Percentiles rank a stretch among this genome's conserved stretches.
Conservation (phyloP, 2,113 vertebrate genomes). For the Propithecus coquereli region DNA sequence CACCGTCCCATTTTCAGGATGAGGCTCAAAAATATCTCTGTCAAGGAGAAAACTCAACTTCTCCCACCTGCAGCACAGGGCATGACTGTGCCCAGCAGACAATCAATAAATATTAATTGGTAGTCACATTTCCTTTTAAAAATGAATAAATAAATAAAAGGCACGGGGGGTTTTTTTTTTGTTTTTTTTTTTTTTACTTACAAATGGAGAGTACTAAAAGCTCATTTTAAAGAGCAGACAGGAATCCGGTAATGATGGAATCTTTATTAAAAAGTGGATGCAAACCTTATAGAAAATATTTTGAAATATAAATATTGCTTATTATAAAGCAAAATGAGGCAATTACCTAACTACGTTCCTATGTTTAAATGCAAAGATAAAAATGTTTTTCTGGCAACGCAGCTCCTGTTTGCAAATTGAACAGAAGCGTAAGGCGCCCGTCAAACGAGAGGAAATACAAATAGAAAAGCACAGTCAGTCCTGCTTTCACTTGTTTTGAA, state of each 20-base stretch:
- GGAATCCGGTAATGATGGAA: background rate
- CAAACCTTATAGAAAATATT: background rate
- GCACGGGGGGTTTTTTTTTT: background rate
- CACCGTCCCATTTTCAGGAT: background rate
- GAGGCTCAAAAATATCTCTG: background rate
- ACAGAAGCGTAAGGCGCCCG: background rate
- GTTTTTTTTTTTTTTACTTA: background rate
- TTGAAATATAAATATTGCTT: background rate
- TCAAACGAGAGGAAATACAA: conserved; percentile 37
- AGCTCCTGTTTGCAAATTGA: conserved; percentile 46
- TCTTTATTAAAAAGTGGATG: conserved; percentile 1
- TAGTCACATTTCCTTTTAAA: background rate
- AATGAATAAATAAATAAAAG: background rate
- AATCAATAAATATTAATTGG: background rate
- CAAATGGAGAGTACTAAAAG: background rate
- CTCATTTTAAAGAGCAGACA: background rate
- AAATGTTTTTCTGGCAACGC: conserved; percentile 36
- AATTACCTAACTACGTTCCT: conserved; percentile 48
- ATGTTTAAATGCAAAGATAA: conserved; percentile 31
- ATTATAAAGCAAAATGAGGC: conserved; percentile 41
- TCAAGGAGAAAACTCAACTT: background rate
- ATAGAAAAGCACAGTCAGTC: conserved; percentile 41
- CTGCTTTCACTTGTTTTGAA: conserved; percentile 56
- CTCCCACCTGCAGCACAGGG: background rate
- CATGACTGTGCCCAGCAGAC: background rate